Evolutionary conservation across 2,888 invertebrate species (phyloP).

Genomic region (Tineola bisselliella): DNA sequence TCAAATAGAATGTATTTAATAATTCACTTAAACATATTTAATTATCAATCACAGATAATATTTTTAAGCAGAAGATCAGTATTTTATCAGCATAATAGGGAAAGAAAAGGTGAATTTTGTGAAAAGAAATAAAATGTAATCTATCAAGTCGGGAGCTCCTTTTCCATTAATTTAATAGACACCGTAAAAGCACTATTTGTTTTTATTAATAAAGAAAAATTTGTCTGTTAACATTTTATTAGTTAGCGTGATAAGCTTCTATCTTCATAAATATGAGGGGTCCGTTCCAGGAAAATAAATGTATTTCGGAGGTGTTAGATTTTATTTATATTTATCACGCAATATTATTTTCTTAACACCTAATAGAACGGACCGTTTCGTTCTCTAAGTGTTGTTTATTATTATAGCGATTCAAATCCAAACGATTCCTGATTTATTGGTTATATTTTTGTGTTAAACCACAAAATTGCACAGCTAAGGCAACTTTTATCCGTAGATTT

Average conservation of each 20-base stretch:
- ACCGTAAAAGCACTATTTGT: conserved; percentile 12
- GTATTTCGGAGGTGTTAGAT: conserved; percentile 45
- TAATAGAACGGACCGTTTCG: conserved; percentile 12
- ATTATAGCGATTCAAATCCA: not conserved
- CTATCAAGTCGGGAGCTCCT: not conserved
- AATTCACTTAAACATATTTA: too few species aligned
- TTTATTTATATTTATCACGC: conserved; percentile 57
- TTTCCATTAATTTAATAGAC: conserved; percentile 11
- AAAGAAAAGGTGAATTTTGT: not conserved
- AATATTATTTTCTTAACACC: conserved; percentile 26
- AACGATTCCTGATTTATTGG: not conserved
- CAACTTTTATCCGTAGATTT: too few species aligned
- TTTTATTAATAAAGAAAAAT: conserved; percentile 31
- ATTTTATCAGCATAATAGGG: not conserved
- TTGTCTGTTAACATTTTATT: conserved; percentile 47
- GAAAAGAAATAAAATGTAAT: not conserved
- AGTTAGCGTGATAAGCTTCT: conserved; percentile 46
- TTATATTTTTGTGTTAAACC: too few species aligned
- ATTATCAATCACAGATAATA: too few species aligned
- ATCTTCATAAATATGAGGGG: conserved; percentile 46
- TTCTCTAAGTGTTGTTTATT: conserved; percentile 9
- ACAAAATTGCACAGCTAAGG: too few species aligned
- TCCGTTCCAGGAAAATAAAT: conserved; percentile 51
- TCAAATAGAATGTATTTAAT: too few species aligned
- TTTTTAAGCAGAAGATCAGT: too few species aligned